A percentile compares a stretch with the other conserved stretches of the same genome.
phyloP scores from a whole-genome alignment of 92 coral and sea anemone species.

The Actinernus sp. region DNA sequence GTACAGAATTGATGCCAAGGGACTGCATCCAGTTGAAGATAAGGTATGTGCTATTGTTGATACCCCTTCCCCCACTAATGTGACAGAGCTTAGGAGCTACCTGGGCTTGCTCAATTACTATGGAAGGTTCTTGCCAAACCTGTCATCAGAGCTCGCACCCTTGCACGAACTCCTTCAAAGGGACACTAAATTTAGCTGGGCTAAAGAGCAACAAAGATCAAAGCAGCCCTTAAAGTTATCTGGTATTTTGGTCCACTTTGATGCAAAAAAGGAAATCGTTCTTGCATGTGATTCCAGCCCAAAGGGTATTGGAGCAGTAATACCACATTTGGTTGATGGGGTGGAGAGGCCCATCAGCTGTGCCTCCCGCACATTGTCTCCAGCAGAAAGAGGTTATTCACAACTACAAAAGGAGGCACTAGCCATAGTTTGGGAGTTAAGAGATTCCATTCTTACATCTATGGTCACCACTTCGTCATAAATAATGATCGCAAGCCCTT shows the following conservation, averaged over 20 bases:
- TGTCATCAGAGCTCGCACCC: conserved; percentile 40
- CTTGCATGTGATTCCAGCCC: not conserved
- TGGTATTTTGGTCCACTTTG: not conserved
- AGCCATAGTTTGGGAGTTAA: not conserved
- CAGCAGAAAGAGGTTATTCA: not conserved
- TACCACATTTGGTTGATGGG: too few species aligned
- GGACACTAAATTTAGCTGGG: too few species aligned
- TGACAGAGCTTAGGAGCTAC: conserved; percentile 43
- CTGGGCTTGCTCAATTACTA: conserved; percentile 49
- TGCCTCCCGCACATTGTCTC: too few species aligned
- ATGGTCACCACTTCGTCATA: too few species aligned
- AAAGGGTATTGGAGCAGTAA: not conserved
- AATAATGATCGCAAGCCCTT: conserved; percentile 4
- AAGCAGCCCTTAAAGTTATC: not conserved
- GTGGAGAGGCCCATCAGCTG: too few species aligned
- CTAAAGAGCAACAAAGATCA: not conserved
- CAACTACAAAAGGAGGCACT: conserved; percentile 1
- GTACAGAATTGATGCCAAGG: too few species aligned
- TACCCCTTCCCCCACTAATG: conserved; percentile 44
- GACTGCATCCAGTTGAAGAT: too few species aligned
- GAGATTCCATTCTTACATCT: conserved; percentile 1
- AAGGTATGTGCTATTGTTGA: conserved; percentile 48
- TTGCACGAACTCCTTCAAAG: conserved; percentile 15
- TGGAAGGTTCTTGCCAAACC: too few species aligned
- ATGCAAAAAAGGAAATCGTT: not conserved